Percentiles rank a stretch among this genome's conserved stretches.
phyloP scores from a whole-genome alignment of 2,888 invertebrate genomes.

The Dasypogon diadema region DNA sequence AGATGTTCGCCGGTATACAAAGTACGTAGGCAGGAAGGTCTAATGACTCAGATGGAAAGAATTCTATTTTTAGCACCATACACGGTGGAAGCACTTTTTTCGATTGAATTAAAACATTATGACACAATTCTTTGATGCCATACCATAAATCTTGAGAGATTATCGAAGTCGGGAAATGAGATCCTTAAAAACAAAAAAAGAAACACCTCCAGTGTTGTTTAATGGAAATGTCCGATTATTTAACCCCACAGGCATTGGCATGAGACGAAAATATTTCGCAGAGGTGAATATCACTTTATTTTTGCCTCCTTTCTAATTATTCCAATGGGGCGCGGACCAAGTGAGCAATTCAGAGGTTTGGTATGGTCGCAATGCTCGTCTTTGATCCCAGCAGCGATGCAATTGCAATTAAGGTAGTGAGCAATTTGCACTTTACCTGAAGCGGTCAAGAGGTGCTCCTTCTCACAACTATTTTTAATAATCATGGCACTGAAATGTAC shows the following conservation, averaged over 20 bases:
- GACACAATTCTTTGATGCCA: conserved; percentile 8
- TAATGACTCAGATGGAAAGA: conserved; percentile 44
- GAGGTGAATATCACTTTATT: not conserved
- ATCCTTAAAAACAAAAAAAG: too few relatives aligned
- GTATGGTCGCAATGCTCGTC: not conserved
- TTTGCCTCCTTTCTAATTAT: not conserved
- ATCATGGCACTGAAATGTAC: conserved; percentile 29
- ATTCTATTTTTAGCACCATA: conserved; percentile 36
- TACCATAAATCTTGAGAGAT: not conserved
- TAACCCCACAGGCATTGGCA: not conserved
- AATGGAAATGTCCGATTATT: not conserved
- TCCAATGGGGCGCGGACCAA: too few relatives aligned
- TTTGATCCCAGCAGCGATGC: not conserved
- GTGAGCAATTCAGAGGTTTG: too few relatives aligned
- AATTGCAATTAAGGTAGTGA: not conserved
- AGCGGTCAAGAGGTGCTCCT: conserved; percentile 16
- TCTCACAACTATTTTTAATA: conserved; percentile 36
- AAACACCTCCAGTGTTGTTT: not conserved
- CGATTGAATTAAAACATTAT: conserved; percentile 9
- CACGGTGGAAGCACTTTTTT: conserved; percentile 7
- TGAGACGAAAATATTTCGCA: not conserved
- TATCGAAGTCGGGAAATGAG: too few relatives aligned
- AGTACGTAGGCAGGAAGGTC: conserved; percentile 40
- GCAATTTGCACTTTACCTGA: conserved; percentile 26
- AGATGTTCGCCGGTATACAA: conserved; percentile 30